Evolutionary conservation across 2,797 vertebrate species (phyloP).

Genomic region (Petrocephalus sullivani): DNA sequence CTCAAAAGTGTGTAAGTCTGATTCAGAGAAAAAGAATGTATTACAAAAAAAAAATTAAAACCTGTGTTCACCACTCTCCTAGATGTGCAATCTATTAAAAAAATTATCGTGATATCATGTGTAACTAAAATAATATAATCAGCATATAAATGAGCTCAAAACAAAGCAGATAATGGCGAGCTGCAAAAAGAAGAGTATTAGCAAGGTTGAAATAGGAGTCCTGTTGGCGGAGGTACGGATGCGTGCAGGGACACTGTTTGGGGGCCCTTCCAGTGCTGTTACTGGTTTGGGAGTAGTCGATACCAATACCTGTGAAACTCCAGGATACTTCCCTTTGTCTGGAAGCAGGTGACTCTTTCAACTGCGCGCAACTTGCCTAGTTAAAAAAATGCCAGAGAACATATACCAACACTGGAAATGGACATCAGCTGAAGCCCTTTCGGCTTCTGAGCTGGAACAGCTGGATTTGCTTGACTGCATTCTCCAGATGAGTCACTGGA

Average conservation of each 20-base stretch:
- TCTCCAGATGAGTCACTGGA: conserved; percentile 29
- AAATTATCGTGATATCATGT: background rate
- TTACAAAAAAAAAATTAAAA: background rate
- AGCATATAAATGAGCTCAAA: background rate
- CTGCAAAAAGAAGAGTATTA: background rate
- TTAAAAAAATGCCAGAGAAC: background rate
- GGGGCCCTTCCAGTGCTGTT: background rate
- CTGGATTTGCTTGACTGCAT: conserved; percentile 38
- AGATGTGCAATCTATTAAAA: background rate
- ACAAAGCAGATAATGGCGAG: background rate
- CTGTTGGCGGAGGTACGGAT: background rate
- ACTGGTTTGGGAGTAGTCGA: background rate
- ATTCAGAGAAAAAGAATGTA: background rate
- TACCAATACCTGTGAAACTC: too few species aligned
- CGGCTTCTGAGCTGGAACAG: background rate
- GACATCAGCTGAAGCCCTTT: background rate
- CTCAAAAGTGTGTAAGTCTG: background rate
- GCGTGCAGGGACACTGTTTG: background rate
- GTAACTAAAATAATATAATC: background rate
- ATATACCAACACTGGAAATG: background rate
- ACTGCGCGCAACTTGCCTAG: background rate
- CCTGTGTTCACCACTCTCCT: background rate
- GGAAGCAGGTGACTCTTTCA: background rate
- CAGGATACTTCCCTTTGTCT: background rate
- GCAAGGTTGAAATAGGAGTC: background rate